A percentile compares a stretch with the other conserved stretches of the same genome.
Evolutionary conservation across 2,797 vertebrate species (phyloP).

Genomic region (Hemibagrus guttatus): DNA sequence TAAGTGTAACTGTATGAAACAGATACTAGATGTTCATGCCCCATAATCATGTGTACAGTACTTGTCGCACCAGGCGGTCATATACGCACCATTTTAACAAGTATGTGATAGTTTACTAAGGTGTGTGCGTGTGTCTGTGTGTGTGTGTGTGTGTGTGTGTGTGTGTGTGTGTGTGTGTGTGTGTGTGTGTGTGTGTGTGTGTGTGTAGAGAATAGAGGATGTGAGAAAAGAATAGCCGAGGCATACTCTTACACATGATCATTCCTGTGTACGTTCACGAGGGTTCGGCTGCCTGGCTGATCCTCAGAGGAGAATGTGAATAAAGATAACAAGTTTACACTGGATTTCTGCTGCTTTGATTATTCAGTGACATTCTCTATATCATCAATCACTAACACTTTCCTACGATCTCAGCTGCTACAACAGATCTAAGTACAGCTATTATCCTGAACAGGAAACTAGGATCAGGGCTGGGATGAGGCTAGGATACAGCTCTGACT

Average conservation of each 20-base stretch:
- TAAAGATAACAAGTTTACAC: conserved; percentile 41
- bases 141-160: conserved; percentile 40
- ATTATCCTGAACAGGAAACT: neutral
- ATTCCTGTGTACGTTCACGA: conserved; percentile 37
- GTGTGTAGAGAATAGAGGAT: conserved; percentile 39
- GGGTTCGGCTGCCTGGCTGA: conserved; percentile 32
- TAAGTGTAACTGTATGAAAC: conserved; percentile 48
- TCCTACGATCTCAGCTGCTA: neutral
- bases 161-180: conserved; percentile 40
- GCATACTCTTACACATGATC: conserved; percentile 19
- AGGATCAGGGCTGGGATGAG: neutral
- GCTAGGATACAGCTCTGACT: too few relatives aligned
- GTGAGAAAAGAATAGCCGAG: conserved; percentile 28
- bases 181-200: conserved; percentile 38
- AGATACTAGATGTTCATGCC: conserved; percentile 50
- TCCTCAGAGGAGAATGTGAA: conserved; percentile 45
- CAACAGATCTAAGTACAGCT: neutral
- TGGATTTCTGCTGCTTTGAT: neutral
- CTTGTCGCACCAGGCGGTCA: conserved; percentile 34
- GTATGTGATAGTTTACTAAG: conserved; percentile 47
- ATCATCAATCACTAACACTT: neutral
- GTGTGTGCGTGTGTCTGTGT: neutral
- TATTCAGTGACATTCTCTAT: neutral
- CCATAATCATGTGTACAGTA: conserved; percentile 52
- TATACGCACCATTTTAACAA: conserved; percentile 37